Evolutionary conservation across 2,113 vertebrate genomes (phyloP).

Genomic region (Apodemus speciosus): DNA sequence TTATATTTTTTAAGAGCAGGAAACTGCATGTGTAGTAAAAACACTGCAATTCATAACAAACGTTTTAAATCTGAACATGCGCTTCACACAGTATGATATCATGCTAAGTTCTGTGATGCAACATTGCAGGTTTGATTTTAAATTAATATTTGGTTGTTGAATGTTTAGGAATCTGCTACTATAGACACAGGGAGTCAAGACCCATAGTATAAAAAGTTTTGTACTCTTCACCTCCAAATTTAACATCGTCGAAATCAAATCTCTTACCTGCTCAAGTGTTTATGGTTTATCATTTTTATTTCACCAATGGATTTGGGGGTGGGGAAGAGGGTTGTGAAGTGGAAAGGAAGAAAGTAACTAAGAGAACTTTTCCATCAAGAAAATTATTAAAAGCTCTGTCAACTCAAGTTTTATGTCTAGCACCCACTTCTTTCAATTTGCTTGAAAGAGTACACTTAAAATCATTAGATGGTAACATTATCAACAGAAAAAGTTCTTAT

Average conservation of each 20-base stretch:
- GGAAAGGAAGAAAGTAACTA: not conserved
- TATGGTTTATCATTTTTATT: conserved; percentile 12
- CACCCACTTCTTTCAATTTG: not conserved
- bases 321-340: not conserved
- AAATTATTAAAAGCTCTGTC: conserved; percentile 25
- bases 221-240: not conserved
- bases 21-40: not conserved
- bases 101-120: not conserved
- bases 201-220: not conserved
- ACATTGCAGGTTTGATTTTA: not conserved
- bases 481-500: conserved; percentile 12
- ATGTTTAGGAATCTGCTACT: not conserved
- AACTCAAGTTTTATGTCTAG: conserved; percentile 4
- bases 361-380: conserved; percentile 12
- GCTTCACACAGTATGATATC: not conserved
- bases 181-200: not conserved
- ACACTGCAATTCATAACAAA: not conserved
- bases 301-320: not conserved
- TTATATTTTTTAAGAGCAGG: not conserved
- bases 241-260: accelerated
- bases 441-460: not conserved
- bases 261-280: not conserved
- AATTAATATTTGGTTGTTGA: not conserved
- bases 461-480: not conserved
- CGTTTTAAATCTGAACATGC: not conserved